Evolutionary conservation across 2,797 vertebrate species (phyloP).

Genomic region (Meriones psammophilus): DNA sequence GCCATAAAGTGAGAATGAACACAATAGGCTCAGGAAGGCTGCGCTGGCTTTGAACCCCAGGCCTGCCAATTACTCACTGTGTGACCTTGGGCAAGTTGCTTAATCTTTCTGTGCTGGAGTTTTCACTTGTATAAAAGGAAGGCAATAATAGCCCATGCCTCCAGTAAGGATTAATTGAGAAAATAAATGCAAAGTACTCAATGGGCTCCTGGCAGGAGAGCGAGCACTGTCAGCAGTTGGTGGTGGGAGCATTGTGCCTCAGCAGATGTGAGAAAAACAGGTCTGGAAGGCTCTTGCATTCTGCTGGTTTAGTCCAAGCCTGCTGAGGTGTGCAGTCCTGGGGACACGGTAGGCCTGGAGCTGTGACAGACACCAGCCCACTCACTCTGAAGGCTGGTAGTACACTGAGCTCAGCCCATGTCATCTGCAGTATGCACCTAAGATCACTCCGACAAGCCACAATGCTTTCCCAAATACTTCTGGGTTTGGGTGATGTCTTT

Average conservation of each 20-base stretch:
- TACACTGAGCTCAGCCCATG: neutral
- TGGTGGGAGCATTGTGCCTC: neutral
- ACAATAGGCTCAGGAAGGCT: neutral
- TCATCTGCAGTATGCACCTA: neutral
- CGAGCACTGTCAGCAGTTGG: neutral
- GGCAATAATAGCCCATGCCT: constrained; percentile 50
- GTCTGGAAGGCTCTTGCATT: neutral
- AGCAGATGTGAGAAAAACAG: neutral
- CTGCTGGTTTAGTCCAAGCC: neutral
- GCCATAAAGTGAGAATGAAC: neutral
- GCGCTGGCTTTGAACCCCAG: neutral
- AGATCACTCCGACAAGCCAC: neutral
- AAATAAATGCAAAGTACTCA: constrained; percentile 70
- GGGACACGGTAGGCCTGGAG: neutral
- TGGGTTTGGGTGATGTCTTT: neutral
- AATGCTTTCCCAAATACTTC: neutral
- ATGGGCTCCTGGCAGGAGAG: constrained; percentile 4
- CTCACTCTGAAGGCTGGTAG: neutral
- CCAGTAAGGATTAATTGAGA: constrained; percentile 70
- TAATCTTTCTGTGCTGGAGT: constrained; percentile 68
- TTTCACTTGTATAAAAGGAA: constrained; percentile 61
- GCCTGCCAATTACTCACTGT: constrained; percentile 23
- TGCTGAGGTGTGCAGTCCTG: neutral
- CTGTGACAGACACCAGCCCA: neutral
- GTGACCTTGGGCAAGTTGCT: constrained; percentile 69